Evolutionary conservation across 2,797 vertebrate species (phyloP).

Genomic region (Myripristis jacobus): DNA sequence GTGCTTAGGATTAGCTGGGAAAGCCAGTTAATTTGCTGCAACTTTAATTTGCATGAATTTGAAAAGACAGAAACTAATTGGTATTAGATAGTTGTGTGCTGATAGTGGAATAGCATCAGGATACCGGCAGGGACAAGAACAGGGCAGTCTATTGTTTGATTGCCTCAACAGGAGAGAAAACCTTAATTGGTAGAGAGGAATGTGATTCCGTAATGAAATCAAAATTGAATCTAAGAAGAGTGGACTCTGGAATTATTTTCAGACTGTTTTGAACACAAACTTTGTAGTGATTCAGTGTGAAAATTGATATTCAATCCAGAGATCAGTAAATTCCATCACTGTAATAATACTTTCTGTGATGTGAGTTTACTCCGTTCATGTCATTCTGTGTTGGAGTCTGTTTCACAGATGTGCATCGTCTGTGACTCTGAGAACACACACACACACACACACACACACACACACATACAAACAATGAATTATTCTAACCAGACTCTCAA

Average conservation of each 20-base stretch:
- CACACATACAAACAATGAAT: slow-evolving; percentile 37
- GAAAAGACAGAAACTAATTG: slow-evolving; percentile 79
- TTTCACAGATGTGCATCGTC: slow-evolving; percentile 26
- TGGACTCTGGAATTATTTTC: slow-evolving; percentile 7
- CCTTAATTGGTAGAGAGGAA: slow-evolving; percentile 62
- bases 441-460: slow-evolving; percentile 6
- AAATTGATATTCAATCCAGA: slow-evolving; percentile 2
- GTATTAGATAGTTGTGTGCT: slow-evolving; percentile 71
- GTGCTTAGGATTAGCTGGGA: slow-evolving; percentile 66
- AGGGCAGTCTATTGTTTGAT: slow-evolving; percentile 69
- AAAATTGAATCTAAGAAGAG: not conserved
- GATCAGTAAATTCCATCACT: not conserved
- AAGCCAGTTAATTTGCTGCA: slow-evolving; percentile 75
- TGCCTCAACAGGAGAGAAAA: slow-evolving; percentile 60
- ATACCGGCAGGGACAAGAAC: slow-evolving; percentile 63
- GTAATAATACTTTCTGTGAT: slow-evolving; percentile 36
- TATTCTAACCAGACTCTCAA: slow-evolving; percentile 40
- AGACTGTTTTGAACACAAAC: slow-evolving; percentile 35
- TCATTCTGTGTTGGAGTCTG: slow-evolving; percentile 40
- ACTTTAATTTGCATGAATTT: slow-evolving; percentile 79
- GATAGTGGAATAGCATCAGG: slow-evolving; percentile 63
- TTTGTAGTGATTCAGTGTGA: slow-evolving; percentile 18
- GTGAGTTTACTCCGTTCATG: slow-evolving; percentile 38
- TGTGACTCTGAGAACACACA: slow-evolving; percentile 14
- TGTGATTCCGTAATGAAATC: slow-evolving; percentile 47